phyloP scores from a whole-genome alignment of 2,113 vertebrate genomes.

The Ceratotherium simum region DNA sequence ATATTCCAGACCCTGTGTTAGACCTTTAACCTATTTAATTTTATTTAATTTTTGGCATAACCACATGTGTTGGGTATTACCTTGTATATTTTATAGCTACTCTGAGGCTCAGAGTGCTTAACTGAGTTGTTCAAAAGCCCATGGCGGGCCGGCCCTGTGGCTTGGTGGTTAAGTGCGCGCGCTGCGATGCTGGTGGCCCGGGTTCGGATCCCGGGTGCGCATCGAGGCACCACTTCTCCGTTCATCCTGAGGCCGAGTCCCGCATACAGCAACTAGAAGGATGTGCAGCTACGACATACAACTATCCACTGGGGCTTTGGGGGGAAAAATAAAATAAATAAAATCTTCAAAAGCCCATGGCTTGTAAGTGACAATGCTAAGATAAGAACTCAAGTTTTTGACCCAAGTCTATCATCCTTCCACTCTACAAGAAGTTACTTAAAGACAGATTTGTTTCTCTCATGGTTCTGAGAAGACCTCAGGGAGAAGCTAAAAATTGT shows the following conservation, averaged over 20 bases:
- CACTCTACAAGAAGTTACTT: neutral
- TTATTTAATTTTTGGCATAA: neutral
- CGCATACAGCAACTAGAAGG: too few relatives aligned
- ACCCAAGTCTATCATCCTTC: neutral
- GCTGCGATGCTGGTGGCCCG: too few relatives aligned
- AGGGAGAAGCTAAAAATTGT: neutral
- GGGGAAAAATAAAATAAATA: too few relatives aligned
- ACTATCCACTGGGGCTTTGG: too few relatives aligned
- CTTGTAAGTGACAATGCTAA: neutral
- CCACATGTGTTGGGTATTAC: neutral
- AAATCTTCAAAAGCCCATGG: neutral
- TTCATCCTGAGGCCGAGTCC: too few relatives aligned
- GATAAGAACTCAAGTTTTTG: neutral
- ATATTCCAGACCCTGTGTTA: neutral
- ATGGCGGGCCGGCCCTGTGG: too few relatives aligned
- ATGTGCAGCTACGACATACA: too few relatives aligned
- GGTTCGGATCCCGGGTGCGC: too few relatives aligned
- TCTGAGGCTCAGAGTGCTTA: neutral
- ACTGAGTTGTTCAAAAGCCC: neutral
- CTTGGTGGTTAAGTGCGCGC: too few relatives aligned
- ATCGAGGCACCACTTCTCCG: too few relatives aligned
- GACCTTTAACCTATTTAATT: neutral
- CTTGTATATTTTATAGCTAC: neutral
- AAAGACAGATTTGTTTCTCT: neutral
- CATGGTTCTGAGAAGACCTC: neutral